Base-by-base conservation (phyloP, 2,797 vertebrate genomes). In the Tragopan temminckii region DNA sequence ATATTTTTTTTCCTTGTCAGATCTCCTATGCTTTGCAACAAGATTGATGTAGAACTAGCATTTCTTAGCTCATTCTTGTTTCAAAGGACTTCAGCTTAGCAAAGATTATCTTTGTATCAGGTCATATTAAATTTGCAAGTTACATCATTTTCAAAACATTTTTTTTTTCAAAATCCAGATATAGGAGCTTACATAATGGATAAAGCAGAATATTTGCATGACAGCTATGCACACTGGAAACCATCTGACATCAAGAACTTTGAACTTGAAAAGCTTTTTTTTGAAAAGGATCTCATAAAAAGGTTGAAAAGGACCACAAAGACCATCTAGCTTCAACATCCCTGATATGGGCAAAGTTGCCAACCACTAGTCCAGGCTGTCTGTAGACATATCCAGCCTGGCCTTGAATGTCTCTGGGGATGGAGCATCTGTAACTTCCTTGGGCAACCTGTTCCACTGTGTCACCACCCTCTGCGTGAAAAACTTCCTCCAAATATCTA, bases 1-100 rank as follows among this genome's bases (percentile, higher is more conserved):
- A 4, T 75, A 24, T 75, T 72, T 55, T 14, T 75, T 75, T 93
- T 90, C 46, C 12, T 52, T 12, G 20, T 2, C 7, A 81, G 57
- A 88, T 95, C 57, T 94, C 95, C 95, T 80, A 90, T 91, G 74
- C 36, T 95, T 89, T 93, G 38, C 85, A 92, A 79, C 7, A 63
- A 53, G 14, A 81, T 21, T 4, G 13, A 93, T 86, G 79, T 31
- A 91, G 62, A 95, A 92, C 80, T 84, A 91, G 82, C 68, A 67
- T 88, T 89, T 11, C 35, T 93, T 90, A 91, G 90, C 88, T 91
- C 52, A 55, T 89, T 94, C 90, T 85, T 55, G 19, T 79, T 72
- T 80, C 52, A 81, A 93, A 95, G 33, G 27, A 76, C 20, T 71
- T 75, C 33, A 42, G 38, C 21, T 95, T 38, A 80, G 53, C 72